Base-by-base conservation (phyloP, 2,888 invertebrate species). In the Meiosimyza decipiens region DNA sequence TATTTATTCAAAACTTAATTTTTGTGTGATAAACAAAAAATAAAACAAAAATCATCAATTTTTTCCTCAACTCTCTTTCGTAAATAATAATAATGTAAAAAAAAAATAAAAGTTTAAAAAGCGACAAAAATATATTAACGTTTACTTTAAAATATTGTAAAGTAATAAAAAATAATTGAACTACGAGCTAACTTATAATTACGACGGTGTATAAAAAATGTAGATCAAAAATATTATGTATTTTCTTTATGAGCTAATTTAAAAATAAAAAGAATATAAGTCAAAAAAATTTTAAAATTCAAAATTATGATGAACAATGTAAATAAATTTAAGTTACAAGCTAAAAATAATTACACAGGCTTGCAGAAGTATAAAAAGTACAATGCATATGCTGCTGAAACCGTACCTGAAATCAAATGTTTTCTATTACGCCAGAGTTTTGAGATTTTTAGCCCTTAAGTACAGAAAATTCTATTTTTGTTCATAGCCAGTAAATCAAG, bases 1-100 rank as follows among this genome's bases (percentile, higher is more conserved):
- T 84, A 85, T 84, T 84, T 84, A 84, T 85, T 84, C 84, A 85
- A 84, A 84, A 83, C 84, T 81, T 77, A 81, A 79, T 75, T 79
- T 72, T 76, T 71, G 40, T 33, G 77, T 72, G 78, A 78, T 78
- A 78, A 76, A 74, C 12, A 50, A 62, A 62, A 59, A 50, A 66
- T 63, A 40, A 28, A 40, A 40, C 40, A 40, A 40, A 40, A 40
- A 6, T 40, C 40, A 40, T 40, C 6, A 40, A 40, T 40, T 40
- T 40, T 74, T 70, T 75, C 73, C 74, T 73, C 75, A 54, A 77
- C 74, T 72, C 63, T 63, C 57, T 62, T 49, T 66, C 57, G 65
- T 71, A 71, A 70, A 76, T 72, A 63, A 70, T 59, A 75, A 74
- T 68, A 55, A 71, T 76, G 66, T 75, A 73, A 72, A 73, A 74